Evolutionary conservation across 2,113 vertebrate species (phyloP).

Genomic region (Bujurquina vittata): DNA sequence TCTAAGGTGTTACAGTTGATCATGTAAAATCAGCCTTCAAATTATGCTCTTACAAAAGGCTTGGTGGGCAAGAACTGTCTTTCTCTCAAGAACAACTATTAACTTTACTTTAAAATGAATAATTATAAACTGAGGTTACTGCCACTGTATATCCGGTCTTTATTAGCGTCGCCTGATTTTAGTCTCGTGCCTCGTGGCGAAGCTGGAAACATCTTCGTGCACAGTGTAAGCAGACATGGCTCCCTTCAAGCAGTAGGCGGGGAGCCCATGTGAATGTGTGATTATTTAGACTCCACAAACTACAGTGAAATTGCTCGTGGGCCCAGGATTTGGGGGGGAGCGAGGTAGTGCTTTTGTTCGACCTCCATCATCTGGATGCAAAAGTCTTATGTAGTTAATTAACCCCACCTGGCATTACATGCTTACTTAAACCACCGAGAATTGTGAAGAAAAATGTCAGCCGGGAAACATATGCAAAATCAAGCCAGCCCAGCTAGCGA

Average conservation of each 20-base stretch:
- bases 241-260: background rate
- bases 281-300: background rate
- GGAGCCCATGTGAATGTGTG: background rate
- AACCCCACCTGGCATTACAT: background rate
- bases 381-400: background rate
- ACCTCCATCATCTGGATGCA: background rate
- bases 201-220: background rate
- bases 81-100: fast-evolving
- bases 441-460: background rate
- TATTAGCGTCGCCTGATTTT: background rate
- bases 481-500: background rate
- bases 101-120: background rate
- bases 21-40: slow-evolving; percentile 8
- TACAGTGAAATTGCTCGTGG: background rate
- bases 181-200: background rate
- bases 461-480: background rate
- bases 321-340: background rate
- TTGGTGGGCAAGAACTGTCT: background rate
- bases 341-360: background rate
- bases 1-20: slow-evolving; percentile 26
- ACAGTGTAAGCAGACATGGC: background rate
- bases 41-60: slow-evolving; percentile 1
- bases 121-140: background rate
- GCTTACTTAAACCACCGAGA: background rate
- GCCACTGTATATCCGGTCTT: background rate